Evolutionary conservation across 2,113 vertebrate genomes (phyloP).

Genomic region (Equus przewalskii): DNA sequence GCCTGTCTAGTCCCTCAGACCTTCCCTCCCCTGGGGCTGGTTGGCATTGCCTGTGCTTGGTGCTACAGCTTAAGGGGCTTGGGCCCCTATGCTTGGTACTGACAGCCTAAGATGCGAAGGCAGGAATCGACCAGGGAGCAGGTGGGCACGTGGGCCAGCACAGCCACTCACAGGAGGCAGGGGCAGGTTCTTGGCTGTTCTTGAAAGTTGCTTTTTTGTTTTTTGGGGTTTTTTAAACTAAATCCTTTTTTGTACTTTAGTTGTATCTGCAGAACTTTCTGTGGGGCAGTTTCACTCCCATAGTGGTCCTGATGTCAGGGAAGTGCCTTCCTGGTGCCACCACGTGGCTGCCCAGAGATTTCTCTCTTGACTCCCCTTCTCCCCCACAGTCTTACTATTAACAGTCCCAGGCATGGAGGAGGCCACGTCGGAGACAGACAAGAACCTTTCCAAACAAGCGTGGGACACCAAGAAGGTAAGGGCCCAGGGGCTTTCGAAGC

Average conservation of each 20-base stretch:
- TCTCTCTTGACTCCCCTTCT: constrained; percentile 38
- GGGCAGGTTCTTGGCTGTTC: background rate
- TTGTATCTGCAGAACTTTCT: background rate
- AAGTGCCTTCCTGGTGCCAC: background rate
- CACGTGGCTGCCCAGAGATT: background rate
- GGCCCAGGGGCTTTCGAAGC: background rate
- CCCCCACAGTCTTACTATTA: constrained; percentile 91
- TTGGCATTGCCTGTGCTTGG: background rate
- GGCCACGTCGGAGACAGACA: constrained; percentile 90
- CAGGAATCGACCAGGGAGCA: background rate
- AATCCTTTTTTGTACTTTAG: background rate
- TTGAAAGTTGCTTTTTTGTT: background rate
- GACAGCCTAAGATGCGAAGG: background rate
- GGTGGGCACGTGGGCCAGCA: background rate
- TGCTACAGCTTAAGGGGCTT: background rate
- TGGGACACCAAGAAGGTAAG: constrained; percentile 96
- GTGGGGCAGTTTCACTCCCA: background rate
- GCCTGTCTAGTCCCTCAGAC: background rate
- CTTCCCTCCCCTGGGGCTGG: background rate
- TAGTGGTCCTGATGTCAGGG: background rate
- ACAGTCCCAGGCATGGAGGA: constrained; percentile 97
- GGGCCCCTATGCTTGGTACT: background rate
- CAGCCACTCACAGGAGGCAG: rapidly evolving
- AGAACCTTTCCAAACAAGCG: constrained; percentile 91
- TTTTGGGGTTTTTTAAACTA: background rate